phyloP scores from a whole-genome alignment of 1,140 invertebrate genomes.

The Galendromus occidentalis region DNA sequence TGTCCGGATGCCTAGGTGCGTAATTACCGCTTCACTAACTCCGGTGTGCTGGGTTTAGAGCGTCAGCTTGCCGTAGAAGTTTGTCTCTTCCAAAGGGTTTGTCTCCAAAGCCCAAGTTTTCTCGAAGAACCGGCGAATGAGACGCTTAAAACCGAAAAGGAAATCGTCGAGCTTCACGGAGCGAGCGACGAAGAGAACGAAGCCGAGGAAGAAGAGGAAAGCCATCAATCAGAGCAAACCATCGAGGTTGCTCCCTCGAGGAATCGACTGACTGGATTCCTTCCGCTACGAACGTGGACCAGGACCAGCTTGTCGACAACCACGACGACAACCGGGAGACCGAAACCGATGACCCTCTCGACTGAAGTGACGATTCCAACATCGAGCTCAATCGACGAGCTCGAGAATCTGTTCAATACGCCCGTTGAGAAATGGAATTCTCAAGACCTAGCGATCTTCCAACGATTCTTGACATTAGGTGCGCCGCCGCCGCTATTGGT shows the following conservation, averaged over 20 bases:
- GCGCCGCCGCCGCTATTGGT: too few species aligned
- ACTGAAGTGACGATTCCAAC: too few species aligned
- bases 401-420: not conserved
- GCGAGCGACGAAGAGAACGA: not conserved
- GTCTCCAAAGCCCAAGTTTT: not conserved
- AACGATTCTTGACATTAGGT: not conserved
- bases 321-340: not conserved
- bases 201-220: not conserved
- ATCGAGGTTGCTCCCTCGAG: not conserved
- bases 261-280: not conserved
- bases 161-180: not conserved
- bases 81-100: slow-evolving; percentile 4
- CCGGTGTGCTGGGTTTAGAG: not conserved
- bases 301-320: not conserved
- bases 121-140: not conserved
- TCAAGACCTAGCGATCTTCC: not conserved
- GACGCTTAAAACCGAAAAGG: not conserved
- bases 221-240: not conserved
- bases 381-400: too few species aligned
- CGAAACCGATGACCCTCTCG: too few species aligned
- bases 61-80: slow-evolving; percentile 5
- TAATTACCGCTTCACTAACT: too few species aligned
- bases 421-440: not conserved
- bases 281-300: not conserved
- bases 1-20: too few species aligned